Evolutionary conservation across 1,140 invertebrate species (phyloP), one percentile per base, ranked within the genome.

Genomic region (Zophobas morio): DNA sequence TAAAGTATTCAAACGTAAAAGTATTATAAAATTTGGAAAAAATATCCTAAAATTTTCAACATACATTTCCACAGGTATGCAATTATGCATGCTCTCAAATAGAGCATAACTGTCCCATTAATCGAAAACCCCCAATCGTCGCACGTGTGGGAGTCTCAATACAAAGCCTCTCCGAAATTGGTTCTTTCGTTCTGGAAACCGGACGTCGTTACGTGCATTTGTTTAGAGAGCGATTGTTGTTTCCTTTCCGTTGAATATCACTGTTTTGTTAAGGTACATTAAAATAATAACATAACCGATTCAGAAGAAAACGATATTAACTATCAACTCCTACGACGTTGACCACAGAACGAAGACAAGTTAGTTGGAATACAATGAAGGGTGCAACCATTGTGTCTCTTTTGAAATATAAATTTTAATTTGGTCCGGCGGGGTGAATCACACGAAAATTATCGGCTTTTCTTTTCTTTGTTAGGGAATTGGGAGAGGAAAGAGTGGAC

Each of bases 151-250:
- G 71, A 73, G 71, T 73, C 71, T 53, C 33, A 32, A 73, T 37
- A 57, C 71, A 56, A 57, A 66, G 60, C 60, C 60, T n/a, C 54
- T 32, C 51, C 71, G 54, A 73, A 73, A 73, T 73, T 73, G 71
- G 40, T 73, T 57, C 71, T 20, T 73, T 73, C 71, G 53, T 57
- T 53, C 35, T 36, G 71, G 54, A 56, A 54, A 73, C 71, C 71
- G 71, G 71, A 73, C 71, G 71, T 73, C n/a, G 54, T 73, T 73
- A 73, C 54, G 49, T 73, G 54, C 37, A 73, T 73, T 73, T 73
- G 54, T 73, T 73, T 73, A 56, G 54, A 73, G 54, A 73, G 51
- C 71, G 54, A 73, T 73, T 73, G 71, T 73, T 73, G 54, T 73
- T 73, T 73, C 71, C 71, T 73, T 57, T 73, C 54, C 49, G 70